These are phyloP conservation scores for Eristalinus sepulchralis DNA, from an alignment of 2,888 invertebrate genomes.

Conservation along the genomic window DNA sequence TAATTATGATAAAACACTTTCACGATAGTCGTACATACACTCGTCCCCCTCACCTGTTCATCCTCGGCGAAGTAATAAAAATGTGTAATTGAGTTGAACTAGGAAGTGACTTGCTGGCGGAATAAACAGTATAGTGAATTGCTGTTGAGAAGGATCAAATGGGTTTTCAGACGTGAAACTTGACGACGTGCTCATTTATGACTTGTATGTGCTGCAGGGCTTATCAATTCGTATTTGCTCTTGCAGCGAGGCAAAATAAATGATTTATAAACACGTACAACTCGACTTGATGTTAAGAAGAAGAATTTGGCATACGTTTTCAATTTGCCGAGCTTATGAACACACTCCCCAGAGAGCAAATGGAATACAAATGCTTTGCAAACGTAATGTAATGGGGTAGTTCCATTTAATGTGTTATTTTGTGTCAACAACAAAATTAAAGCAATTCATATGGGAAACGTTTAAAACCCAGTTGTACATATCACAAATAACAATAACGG, in stretches of 20 bases:
- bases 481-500: too few relatives aligned
- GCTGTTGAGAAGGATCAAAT: background rate
- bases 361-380: too few relatives aligned
- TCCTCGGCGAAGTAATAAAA: background rate
- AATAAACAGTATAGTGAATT: background rate
- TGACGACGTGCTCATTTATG: background rate
- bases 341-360: too few relatives aligned
- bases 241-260: background rate
- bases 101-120: background rate
- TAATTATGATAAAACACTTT: conserved; percentile 36
- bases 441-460: too few relatives aligned
- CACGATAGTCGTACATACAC: background rate
- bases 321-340: too few relatives aligned
- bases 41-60: background rate
- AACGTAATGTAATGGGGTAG: too few relatives aligned
- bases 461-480: too few relatives aligned
- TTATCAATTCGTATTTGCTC: background rate
- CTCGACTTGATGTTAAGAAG: too few relatives aligned
- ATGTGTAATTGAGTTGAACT: background rate
- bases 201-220: background rate
- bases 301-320: too few relatives aligned
- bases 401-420: too few relatives aligned
- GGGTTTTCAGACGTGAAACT: background rate
- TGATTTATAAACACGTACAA: background rate
- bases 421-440: too few relatives aligned